Evolutionary conservation across 2,888 invertebrate species (phyloP), one percentile per base, ranked within the genome.

Genomic region (Ophioninae sp.): DNA sequence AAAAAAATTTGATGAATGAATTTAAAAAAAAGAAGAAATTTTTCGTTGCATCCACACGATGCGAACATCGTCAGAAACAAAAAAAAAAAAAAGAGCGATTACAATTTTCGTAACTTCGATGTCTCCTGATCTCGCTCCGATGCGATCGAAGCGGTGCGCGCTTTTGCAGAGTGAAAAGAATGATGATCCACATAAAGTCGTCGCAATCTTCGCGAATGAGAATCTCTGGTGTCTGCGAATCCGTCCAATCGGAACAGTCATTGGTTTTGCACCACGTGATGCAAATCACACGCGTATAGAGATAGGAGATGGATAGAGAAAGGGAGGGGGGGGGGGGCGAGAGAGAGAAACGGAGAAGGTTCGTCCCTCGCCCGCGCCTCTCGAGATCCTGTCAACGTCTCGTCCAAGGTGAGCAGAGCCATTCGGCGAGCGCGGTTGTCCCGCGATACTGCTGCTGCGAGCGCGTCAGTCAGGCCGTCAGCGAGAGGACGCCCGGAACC

Each of bases 321-420:
- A 61, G 61, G 37, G 21, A 21, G 30, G 37, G 64, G 41, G 44
- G 69, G 64, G 57, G 65, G 56, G 72, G 79, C 30, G 65, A 70
- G 69, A 77, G 21, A n/a, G 59, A 69, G 61, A 59, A n/a, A 61
- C 44, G 61, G 64, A n/a, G 78, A 37, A 79, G 79, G 44, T 84
- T 85, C 79, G 85, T 84, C 81, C 81, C 84, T 72, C 83, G 76
- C 84, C 81, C 86, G 78, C 84, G 75, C 81, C 81, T 70, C 77
- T 82, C 81, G 77, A 78, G 84, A 83, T 86, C 87, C 88, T 87
- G 89, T 88, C 88, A 88, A 88, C 87, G 89, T 88, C 87, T 84
- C 83, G 83, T 87, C 87, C 89, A 90, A 90, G 90, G 90, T 88
- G 89, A 90, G 87, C 88, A 85, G 83, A 87, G 86, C 87, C 87